Evolutionary conservation across 2,888 invertebrate species (phyloP), one percentile per base, ranked within the genome.

Genomic region (Conistra vaccinii): DNA sequence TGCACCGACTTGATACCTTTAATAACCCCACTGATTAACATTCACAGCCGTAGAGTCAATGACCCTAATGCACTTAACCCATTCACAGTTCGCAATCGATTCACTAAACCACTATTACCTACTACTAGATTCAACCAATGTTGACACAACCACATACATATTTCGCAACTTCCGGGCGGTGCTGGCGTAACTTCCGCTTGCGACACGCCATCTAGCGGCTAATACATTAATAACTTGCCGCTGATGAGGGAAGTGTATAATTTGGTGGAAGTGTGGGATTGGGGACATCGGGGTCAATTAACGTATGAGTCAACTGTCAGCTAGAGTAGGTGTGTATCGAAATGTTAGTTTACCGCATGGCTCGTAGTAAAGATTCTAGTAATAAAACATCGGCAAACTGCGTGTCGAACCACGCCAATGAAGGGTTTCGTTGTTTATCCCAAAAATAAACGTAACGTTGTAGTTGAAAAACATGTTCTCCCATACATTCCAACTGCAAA

Each of bases 101-200:
- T 61, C 66, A 57, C 60, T 32, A 72, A 72, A 48, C 57, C 55
- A 61, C 60, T 39, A 69, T 69, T 61, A n/a, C n/a, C n/a, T n/a
- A 32, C 70, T 61, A 61, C 67, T 68, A 70, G 67, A 74, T 63
- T 35, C 60, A 61, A 61, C 48, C 42, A 63, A 65, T 72, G 69
- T 69, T 63, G 77, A 72, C 78, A 69, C 42, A 58, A 57, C 65
- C 57, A 32, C 69, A 39, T 35, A 32, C 69, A 39, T 35, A 45
- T 87, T 68, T 87, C 72, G 63, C 68, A 84, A 78, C 61, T 84
- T 86, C 87, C 87, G 82, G 80, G 45, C 72, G 71, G 48, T 65
- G 68, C 78, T 63, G 70, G 73, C 76, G 69, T 66, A 69, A 78
- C 76, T 88, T 88, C 88, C 88, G 85, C 61, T 87, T 87, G 86